Conservation (phyloP, 1,140 invertebrate genomes). For the Drosophila watanabei region DNA sequence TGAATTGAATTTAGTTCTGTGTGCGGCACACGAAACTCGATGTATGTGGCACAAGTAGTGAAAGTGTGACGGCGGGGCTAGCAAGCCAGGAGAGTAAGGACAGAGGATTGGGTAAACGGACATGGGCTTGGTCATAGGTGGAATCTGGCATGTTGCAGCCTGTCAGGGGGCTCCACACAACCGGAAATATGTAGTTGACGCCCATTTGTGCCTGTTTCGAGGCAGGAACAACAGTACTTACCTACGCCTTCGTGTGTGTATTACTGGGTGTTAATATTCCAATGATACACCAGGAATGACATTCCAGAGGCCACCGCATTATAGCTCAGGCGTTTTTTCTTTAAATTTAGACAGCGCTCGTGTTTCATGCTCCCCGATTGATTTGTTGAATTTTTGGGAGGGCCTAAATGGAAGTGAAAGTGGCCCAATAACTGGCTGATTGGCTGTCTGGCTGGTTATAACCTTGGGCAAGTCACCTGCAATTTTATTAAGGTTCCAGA, state of each 20-base stretch:
- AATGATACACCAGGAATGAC: slow-evolving; percentile 36
- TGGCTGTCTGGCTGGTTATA: slow-evolving; percentile 54
- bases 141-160: slow-evolving; percentile 69
- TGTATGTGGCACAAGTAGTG: slow-evolving; percentile 48
- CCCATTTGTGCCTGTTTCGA: slow-evolving; percentile 70
- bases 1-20: slow-evolving; percentile 84
- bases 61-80: slow-evolving; percentile 60
- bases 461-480: slow-evolving; percentile 53
- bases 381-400: slow-evolving; percentile 67
- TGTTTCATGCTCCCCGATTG: slow-evolving; percentile 50
- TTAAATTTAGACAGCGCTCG: slow-evolving; percentile 54
- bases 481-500: slow-evolving; percentile 59
- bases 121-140: slow-evolving; percentile 44
- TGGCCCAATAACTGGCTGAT: slow-evolving; percentile 56
- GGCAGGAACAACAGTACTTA: slow-evolving; percentile 45
- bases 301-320: slow-evolving; percentile 50
- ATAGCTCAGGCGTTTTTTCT: slow-evolving; percentile 20
- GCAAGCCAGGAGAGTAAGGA: background rate
- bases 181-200: slow-evolving; percentile 81
- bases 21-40: slow-evolving; percentile 73
- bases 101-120: background rate
- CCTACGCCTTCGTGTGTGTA: slow-evolving; percentile 5
- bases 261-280: slow-evolving; percentile 39
- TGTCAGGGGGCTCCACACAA: slow-evolving; percentile 68
- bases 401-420: slow-evolving; percentile 64